Evolutionary conservation across 2,797 vertebrate species (phyloP).

Genomic region (Myotis pilosus): DNA sequence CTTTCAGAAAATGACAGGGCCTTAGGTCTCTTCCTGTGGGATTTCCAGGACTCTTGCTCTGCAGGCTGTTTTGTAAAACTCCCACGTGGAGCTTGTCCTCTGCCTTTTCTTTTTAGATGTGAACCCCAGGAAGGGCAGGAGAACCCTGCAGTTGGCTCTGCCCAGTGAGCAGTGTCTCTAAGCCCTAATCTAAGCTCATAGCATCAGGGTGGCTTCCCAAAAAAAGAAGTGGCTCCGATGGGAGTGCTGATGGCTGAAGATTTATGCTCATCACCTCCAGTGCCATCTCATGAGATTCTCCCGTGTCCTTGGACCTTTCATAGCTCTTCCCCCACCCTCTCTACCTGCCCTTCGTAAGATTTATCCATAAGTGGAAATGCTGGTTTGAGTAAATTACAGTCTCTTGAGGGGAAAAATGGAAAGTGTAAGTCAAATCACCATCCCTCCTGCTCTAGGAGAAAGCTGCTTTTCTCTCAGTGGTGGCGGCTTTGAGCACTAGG

Average conservation of each 20-base stretch:
- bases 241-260: neutral
- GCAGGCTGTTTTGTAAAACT: neutral
- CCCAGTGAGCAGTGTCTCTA: neutral
- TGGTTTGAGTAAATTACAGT: neutral
- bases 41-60: neutral
- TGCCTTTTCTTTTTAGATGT: neutral
- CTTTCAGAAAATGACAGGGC: neutral
- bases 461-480: neutral
- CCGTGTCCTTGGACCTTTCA: neutral
- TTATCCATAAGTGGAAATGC: neutral
- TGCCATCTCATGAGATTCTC: neutral
- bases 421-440: neutral
- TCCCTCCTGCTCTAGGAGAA: too few species aligned
- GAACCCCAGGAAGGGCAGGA: neutral
- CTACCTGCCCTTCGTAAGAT: neutral
- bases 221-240: fast-evolving
- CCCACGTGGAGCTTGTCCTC: neutral
- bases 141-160: neutral
- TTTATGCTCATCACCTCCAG: neutral
- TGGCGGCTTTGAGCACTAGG: neutral
- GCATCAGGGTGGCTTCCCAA: neutral
- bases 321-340: neutral
- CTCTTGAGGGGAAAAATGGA: neutral
- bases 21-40: neutral
- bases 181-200: neutral